Base-by-base conservation (phyloP, 2,113 vertebrate genomes). In the Toxostoma redivivum region DNA sequence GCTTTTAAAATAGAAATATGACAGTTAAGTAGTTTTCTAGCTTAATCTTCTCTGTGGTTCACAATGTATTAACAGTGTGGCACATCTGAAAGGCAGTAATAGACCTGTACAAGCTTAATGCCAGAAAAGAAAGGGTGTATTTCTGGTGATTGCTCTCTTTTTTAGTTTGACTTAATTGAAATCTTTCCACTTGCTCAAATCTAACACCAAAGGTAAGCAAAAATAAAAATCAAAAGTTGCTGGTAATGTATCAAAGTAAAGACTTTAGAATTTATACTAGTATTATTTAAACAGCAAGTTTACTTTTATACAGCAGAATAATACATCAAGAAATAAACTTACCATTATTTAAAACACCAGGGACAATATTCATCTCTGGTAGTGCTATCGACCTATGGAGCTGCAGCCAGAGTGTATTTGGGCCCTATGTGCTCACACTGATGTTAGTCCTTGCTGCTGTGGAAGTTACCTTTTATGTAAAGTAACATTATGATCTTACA, bases 401-500 rank as follows among this genome's bases (percentile, higher is more conserved):
- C 67, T 91, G 40, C 54, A 87, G 61, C 70, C 81, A 67, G 71
- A 48, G 65, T 93, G 69, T 91, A 51, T 79, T 88, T 85, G 81
- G 81, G 74, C 77, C 92, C 79, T 66, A 0, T 73, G 67, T 89
- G 78, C 38, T 95, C 85, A 86, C 61, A 66, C 44, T 61, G 57
- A 78, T 67, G 50, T 35, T 58, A 76, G 62, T 84, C 86, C 69
- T 89, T 81, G 85, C 95, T 81, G 48, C 91, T 91, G 76, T 94
- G 92, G 92, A 97, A 97, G 94, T 90, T 95, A 92, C 95, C 85
- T 93, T 95, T 97, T 97, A 97, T 96, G 95, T 95, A 97, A 97
- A 98, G 92, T 90, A 97, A 94, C 86, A 92, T 97, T 97, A 97
- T 97, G 96, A 95, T 98, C 96, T 97, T 98, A 97, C 96, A 97